These are phyloP conservation scores for Octopus bimaculoides DNA, from an alignment of 1,140 invertebrate species.

Conservation along the genomic window DNA sequence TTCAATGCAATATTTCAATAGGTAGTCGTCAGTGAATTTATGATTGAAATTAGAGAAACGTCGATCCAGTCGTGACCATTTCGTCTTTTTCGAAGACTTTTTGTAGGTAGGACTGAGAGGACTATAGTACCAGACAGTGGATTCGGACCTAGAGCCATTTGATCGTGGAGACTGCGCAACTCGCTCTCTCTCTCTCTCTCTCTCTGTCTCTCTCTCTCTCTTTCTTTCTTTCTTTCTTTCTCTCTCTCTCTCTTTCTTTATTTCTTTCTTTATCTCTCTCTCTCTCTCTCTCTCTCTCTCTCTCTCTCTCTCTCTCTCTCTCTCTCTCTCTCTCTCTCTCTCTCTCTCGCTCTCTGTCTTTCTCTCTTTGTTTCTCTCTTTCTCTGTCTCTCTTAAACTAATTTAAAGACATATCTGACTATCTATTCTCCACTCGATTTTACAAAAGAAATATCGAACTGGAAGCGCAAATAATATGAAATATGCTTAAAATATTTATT, in stretches of 20 bases:
- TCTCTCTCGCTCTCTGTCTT: not conserved
- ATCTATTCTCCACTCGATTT: too few relatives aligned
- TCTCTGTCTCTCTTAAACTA: not conserved
- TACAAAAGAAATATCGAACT: too few relatives aligned
- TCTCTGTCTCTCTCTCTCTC: not conserved
- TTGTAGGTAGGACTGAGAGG: too few relatives aligned
- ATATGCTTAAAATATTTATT: too few relatives aligned
- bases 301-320: not conserved
- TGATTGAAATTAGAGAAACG: too few relatives aligned
- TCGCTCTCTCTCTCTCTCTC: not conserved
- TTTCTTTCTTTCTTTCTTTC: not conserved
- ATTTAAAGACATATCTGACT: not conserved
- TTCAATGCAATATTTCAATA: too few relatives aligned
- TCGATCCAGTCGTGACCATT: too few relatives aligned
- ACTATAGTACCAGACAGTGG: not conserved
- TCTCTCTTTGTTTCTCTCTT: not conserved
- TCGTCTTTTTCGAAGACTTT: too few relatives aligned
- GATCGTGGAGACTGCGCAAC: too few relatives aligned
- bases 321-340: not conserved
- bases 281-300: not conserved
- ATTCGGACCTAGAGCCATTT: not conserved
- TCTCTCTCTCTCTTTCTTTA: not conserved
- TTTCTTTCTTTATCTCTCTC: not conserved
- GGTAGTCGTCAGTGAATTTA: too few relatives aligned
- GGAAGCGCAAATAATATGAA: too few relatives aligned